A percentile compares a stretch with the other conserved stretches of the same genome.
These are phyloP conservation scores for Cyrtodaria siliqua DNA, from an alignment of 2,888 invertebrate species.

Conservation along the genomic window DNA sequence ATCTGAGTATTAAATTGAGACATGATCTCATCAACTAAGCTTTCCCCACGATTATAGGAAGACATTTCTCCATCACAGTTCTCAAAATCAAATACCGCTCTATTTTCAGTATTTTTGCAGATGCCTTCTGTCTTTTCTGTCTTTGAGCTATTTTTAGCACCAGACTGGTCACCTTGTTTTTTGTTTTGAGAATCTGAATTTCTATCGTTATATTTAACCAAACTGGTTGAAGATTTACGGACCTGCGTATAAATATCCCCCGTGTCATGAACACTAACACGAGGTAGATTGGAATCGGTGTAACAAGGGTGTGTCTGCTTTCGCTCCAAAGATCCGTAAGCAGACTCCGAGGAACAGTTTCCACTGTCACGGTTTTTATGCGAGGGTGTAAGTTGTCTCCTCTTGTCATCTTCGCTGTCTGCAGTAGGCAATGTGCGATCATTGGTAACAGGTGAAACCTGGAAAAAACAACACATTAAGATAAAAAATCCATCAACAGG, in stretches of 20 bases:
- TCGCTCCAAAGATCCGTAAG: conserved; percentile 34
- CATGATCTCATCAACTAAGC: conserved; percentile 67
- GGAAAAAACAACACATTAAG: too few species aligned
- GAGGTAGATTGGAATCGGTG: conserved; percentile 46
- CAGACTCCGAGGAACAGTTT: conserved; percentile 55
- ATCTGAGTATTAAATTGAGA: conserved; percentile 56
- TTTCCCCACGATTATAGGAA: conserved; percentile 26
- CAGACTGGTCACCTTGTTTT: not conserved
- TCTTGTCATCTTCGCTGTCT: conserved; percentile 2
- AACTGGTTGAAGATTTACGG: conserved; percentile 42
- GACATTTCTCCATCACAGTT: conserved; percentile 6
- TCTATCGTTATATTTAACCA: not conserved
- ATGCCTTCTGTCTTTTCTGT: not conserved
- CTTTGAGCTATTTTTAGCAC: not conserved
- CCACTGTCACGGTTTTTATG: conserved; percentile 55
- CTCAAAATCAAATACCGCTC: conserved; percentile 42
- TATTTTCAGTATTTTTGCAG: not conserved
- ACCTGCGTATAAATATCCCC: conserved; percentile 70
- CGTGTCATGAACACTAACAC: conserved; percentile 47
- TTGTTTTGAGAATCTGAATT: not conserved
- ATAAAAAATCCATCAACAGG: too few species aligned
- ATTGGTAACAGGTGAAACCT: conserved; percentile 9
- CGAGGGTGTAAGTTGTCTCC: not conserved
- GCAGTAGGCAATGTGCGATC: not conserved
- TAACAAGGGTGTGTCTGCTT: conserved; percentile 24